Base-by-base conservation (phyloP, 2,888 invertebrate genomes). In the Busseola fusca region DNA sequence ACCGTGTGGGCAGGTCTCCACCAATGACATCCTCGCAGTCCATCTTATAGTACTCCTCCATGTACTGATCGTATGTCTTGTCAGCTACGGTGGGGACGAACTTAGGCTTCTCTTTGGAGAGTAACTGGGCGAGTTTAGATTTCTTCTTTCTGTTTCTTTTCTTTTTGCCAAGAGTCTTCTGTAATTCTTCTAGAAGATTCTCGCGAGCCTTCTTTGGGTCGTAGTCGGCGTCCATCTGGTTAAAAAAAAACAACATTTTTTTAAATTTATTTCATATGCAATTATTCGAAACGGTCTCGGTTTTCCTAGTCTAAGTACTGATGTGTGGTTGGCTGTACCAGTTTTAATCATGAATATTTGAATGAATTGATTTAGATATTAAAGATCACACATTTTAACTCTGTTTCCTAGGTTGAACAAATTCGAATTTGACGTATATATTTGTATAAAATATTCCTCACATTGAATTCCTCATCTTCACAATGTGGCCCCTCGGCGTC, bases 1-100 rank as follows among this genome's bases (percentile, higher is more conserved):
- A 99, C 84, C 98, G 96, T 75, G 99, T 99, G 0, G 98, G 98
- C 84, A 98, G 92, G 89, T 99, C 99, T 0, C 98, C 99, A 0
- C 97, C 99, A 64, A 99, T 97, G 65, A 99, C 97, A 92, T 99
- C 99, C 90, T 99, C 99, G 91, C 98, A 99, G 92, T 99, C 98
- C 89, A 99, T 95, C 87, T 98, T 97, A 90, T 99, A 99, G 91
- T 99, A 99, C 91, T 99, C 99, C 87, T 99, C 98, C 90, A 99
- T 97, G 89, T 99, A 99, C 85, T 99, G 96, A 48, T 97, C 97
- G 91, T 98, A 99, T 0, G 97, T 97, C 87, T 96, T 96, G 76
- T 97, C 96, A 73, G 97, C 96, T 18, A 89, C 87, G 0, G 96
- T 94, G 0, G 99, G 98, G 91, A 99, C 97, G 92, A 98, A 99